Evolutionary conservation across 2,888 invertebrate species (phyloP), one percentile per base, ranked within the genome.

Genomic region (Eucriotettix oculatus): DNA sequence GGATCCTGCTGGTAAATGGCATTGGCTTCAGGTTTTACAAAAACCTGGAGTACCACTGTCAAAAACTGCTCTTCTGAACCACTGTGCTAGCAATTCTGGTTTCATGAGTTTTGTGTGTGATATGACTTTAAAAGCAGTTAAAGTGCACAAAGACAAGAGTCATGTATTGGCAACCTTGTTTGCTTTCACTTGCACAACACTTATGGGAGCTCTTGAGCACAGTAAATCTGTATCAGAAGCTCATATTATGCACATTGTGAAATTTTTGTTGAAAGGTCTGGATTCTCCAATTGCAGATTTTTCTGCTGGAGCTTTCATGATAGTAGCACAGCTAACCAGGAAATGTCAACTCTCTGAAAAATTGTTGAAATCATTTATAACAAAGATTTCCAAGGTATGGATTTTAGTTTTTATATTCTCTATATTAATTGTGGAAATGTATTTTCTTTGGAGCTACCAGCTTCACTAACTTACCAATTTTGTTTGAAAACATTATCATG

Each of bases 171-270:
- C 83, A 58, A 83, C 87, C 0, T 77, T 89, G 1, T 85, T 87
- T 68, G 86, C 86, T 10, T 94, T 94, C 73, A 91, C 87, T 70
- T 85, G 87, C 58, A 83, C 86, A 14, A 81, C 86, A 0, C 75
- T 87, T 0, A 78, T 88, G 44, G 90, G 89, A 7, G 81, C 83
- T 43, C 76, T 90, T 12, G 82, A 86, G 62, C 75, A 78, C 48
- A 73, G 76, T 0, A 69, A 76, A 53, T 70, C 72, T 59, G 69
- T 85, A 10, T 75, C 79, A 57, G 86, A 87, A 70, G 71, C 80
- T 41, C 63, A 65, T 44, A 53, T 63, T 1, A 78, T 80, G 56
- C 79, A 82, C 16, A 74, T 93, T 41, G 69, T 93, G 41, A 86
- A 88, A 0, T 79, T 84, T 0, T 68, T 94, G n/a, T 68, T 85